These are phyloP conservation scores for Clarias batrachus DNA, from an alignment of 2,113 vertebrate genomes.

Conservation along the genomic window DNA sequence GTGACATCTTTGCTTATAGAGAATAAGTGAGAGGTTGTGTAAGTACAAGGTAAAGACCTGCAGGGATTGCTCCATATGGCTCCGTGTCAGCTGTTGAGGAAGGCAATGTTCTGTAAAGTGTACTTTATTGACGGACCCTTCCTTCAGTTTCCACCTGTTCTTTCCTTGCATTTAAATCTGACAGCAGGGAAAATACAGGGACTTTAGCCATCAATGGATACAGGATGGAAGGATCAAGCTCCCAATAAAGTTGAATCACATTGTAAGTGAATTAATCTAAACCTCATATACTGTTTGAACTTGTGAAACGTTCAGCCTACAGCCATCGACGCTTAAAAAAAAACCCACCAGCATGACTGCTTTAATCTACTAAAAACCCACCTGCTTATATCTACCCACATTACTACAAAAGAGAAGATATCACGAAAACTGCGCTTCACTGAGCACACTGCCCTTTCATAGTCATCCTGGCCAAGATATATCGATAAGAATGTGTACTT, in stretches of 20 bases:
- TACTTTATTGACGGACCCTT: neutral
- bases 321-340: neutral
- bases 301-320: neutral
- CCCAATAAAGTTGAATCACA: neutral
- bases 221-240: neutral
- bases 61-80: slow-evolving; percentile 59
- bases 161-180: neutral
- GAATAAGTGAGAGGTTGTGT: slow-evolving; percentile 35
- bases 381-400: neutral
- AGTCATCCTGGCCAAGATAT: slow-evolving; percentile 17
- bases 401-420: neutral
- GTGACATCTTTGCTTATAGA: neutral
- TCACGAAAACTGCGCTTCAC: neutral
- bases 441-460: neutral
- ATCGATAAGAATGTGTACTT: neutral
- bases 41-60: slow-evolving; percentile 31
- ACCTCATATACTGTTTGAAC: neutral
- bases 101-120: too few species aligned
- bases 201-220: neutral
- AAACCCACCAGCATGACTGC: neutral
- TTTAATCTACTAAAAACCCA: neutral
- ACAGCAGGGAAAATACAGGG: neutral
- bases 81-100: slow-evolving; percentile 35
- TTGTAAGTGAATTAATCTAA: neutral
- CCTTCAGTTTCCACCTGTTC: neutral